Conservation (phyloP, 2,113 vertebrate species). For the Tamias sibiricus region DNA sequence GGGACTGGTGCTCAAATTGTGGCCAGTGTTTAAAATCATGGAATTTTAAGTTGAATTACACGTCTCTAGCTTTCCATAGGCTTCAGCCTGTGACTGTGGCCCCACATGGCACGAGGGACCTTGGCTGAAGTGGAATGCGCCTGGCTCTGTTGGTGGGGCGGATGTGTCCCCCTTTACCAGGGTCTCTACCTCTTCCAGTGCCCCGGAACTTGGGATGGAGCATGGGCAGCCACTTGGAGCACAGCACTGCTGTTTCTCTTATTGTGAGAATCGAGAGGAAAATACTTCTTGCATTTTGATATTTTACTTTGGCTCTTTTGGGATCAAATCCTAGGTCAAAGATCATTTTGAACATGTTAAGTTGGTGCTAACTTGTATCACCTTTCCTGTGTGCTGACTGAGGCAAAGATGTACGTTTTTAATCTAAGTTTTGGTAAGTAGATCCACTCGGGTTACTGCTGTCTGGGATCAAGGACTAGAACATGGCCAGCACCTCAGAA, state of each 20-base stretch:
- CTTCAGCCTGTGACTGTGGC: background rate
- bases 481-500: no score
- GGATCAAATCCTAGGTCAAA: background rate
- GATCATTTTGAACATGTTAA: background rate
- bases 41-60: background rate
- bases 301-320: background rate
- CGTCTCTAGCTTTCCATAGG: background rate
- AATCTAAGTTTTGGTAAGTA: background rate
- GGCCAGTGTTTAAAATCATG: background rate
- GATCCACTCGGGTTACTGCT: background rate
- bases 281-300: background rate
- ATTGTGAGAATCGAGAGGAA: background rate
- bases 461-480: background rate
- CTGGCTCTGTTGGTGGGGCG: background rate
- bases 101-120: background rate
- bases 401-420: background rate
- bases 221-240: background rate
- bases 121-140: background rate
- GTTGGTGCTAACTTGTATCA: background rate
- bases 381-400: background rate
- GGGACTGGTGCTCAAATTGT: background rate
- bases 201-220: background rate
- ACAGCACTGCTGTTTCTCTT: background rate
- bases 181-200: background rate
- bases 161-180: accelerated